Base-by-base conservation (phyloP, 1,140 invertebrate genomes). In the Potamilus streckersoni region DNA sequence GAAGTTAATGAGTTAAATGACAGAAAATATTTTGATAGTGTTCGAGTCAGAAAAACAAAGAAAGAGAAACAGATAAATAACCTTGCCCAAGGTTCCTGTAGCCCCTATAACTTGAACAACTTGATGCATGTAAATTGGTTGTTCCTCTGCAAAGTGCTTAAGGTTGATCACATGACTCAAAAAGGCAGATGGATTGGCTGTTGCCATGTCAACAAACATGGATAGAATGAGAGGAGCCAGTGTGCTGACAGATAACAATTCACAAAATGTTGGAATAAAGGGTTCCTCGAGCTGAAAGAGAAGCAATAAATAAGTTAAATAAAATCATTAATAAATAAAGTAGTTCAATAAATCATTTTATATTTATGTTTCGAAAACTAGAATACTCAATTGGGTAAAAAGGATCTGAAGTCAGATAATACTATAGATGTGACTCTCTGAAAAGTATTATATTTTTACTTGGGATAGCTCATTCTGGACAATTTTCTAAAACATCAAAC, bases 141-240 rank as follows among this genome's bases (percentile, higher is more conserved):
- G 93, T 56, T 92, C 89, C 67, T 94, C 92, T 12, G 93, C 93
- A 2, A 93, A 92, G 73, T 92, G 90, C 80, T 93, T 93, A 79
- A 96, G 91, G 69, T 93, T 92, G 62, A 91, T 90, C 58, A 93
- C 89, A 86, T 95, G 93, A 86, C 94, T 93, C 38, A 92, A 89
- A 62, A 96, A 91, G 65, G 94, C 87, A 59, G 92, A 71, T 0
- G 94, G 93, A 63, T 92, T 92, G 69, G 92, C 92, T 82, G 93
- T 91, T 8, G 94, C 93, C 90, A 97, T 92, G 83, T 94, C 93
- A 2, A 94, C 89, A 83, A 97, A 93, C 55, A 97, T 94, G 90
- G 95, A 93, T 76, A 96, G 91, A 17, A 94, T 93, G 61, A 92
- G 88, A 49, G 91, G 83, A 49, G 92, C 92, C 12, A 93, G 93